Conservation (phyloP, 2,888 invertebrate genomes). For the Operophtera brumata region DNA sequence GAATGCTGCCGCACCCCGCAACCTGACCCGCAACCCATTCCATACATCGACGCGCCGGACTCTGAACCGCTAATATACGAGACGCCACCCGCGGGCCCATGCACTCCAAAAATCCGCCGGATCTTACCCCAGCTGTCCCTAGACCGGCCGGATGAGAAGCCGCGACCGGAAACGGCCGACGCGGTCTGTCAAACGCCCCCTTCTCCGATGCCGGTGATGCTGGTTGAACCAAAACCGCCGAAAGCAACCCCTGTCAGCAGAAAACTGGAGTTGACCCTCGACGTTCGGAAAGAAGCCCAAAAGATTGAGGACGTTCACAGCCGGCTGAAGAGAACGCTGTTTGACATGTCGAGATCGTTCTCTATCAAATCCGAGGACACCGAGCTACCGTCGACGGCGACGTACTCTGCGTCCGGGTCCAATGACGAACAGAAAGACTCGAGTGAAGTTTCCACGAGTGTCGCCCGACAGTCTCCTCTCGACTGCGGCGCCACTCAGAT, state of each 20-base stretch:
- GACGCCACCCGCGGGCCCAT: slow-evolving; percentile 52
- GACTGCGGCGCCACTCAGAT: slow-evolving; percentile 60
- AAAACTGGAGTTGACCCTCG: slow-evolving; percentile 56
- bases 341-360: slow-evolving; percentile 59
- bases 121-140: slow-evolving; percentile 71
- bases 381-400: slow-evolving; percentile 61
- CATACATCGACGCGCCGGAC: slow-evolving; percentile 73
- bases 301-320: slow-evolving; percentile 59
- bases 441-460: slow-evolving; percentile 2
- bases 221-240: slow-evolving; percentile 40
- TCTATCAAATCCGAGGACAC: slow-evolving; percentile 67
- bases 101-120: slow-evolving; percentile 67
- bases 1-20: slow-evolving; percentile 74
- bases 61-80: slow-evolving; percentile 73
- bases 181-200: slow-evolving; percentile 67
- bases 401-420: slow-evolving; percentile 65
- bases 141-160: slow-evolving; percentile 54
- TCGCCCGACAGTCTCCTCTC: slow-evolving; percentile 30
- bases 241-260: slow-evolving; percentile 36
- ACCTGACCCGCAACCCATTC: slow-evolving; percentile 67
- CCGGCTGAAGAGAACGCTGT: slow-evolving; percentile 59
- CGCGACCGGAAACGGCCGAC: slow-evolving; percentile 58
- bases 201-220: slow-evolving; percentile 33
- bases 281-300: slow-evolving; percentile 52
- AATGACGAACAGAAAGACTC: slow-evolving; percentile 42